phyloP scores from a whole-genome alignment of 2,888 invertebrate species.

The Xanthia icteritia region DNA sequence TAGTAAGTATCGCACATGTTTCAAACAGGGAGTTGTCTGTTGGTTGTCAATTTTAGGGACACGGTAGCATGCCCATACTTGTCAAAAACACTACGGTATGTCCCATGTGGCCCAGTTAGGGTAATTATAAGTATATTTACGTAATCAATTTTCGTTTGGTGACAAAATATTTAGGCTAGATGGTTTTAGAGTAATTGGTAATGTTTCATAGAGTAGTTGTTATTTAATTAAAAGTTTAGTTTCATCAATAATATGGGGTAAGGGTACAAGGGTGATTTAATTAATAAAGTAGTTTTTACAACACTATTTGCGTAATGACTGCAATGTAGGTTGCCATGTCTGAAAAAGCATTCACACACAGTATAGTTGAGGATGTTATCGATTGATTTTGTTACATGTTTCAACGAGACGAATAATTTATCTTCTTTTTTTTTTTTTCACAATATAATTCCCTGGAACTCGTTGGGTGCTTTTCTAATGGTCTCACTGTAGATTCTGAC shows the following conservation, averaged over 20 bases:
- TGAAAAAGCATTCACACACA: background rate
- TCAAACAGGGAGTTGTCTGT: conserved; percentile 36
- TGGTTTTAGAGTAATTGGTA: conserved; percentile 47
- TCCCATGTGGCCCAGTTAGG: conserved; percentile 53
- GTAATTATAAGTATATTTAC: conserved; percentile 65
- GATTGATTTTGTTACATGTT: background rate
- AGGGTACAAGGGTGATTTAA: background rate
- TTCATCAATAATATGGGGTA: conserved; percentile 33
- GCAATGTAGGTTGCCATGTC: background rate
- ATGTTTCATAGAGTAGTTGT: conserved; percentile 17
- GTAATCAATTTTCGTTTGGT: conserved; percentile 64
- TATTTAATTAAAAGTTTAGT: conserved; percentile 41
- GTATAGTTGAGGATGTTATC: background rate
- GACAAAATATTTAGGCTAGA: conserved; percentile 42
- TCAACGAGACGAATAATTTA: background rate
- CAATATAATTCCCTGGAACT: too few species aligned
- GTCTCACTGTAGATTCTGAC: background rate
- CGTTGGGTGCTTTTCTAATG: background rate
- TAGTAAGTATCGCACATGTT: conserved; percentile 46
- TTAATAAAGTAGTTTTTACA: background rate
- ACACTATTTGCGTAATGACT: background rate
- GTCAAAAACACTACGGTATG: conserved; percentile 60
- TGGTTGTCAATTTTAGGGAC: conserved; percentile 58
- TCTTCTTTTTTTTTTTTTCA: background rate
- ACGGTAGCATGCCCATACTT: conserved; percentile 50